Conservation (phyloP, 1,140 invertebrate species). For the Bombus affinis region DNA sequence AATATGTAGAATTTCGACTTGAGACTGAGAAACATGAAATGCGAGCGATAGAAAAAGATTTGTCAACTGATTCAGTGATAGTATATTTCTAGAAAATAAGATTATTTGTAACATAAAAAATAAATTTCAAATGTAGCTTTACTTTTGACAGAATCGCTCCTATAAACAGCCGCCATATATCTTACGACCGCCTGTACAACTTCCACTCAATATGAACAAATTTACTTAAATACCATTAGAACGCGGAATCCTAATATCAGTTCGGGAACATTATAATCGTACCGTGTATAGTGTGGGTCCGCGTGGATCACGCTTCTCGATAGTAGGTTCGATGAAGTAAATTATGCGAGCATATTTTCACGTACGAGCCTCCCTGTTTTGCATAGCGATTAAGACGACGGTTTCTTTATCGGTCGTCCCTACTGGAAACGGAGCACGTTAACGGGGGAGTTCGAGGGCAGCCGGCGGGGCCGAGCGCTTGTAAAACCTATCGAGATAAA, state of each 20-base stretch:
- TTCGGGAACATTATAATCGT: neutral
- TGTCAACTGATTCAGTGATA: too few species aligned
- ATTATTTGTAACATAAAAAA: too few species aligned
- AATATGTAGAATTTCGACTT: too few species aligned
- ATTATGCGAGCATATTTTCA: constrained; percentile 51
- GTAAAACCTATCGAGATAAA: constrained; percentile 49
- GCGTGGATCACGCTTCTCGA: constrained; percentile 35
- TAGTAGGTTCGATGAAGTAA: constrained; percentile 34
- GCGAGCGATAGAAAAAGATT: too few species aligned
- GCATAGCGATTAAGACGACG: constrained; percentile 52
- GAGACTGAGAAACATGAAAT: too few species aligned
- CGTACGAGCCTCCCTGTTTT: constrained; percentile 41
- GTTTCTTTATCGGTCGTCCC: constrained; percentile 40
- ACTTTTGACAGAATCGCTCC: too few species aligned
- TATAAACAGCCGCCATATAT: too few species aligned
- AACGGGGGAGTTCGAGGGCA: neutral
- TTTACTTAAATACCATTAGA: neutral
- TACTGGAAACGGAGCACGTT: constrained; percentile 27
- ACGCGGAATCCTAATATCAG: neutral
- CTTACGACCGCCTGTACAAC: too few species aligned
- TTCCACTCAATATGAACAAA: neutral
- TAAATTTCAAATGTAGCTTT: too few species aligned
- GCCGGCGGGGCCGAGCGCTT: neutral
- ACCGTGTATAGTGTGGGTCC: neutral
- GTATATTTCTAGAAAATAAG: too few species aligned